phyloP scores from a whole-genome alignment of 2,888 invertebrate genomes.

The Harpagoxenus sublaevis region DNA sequence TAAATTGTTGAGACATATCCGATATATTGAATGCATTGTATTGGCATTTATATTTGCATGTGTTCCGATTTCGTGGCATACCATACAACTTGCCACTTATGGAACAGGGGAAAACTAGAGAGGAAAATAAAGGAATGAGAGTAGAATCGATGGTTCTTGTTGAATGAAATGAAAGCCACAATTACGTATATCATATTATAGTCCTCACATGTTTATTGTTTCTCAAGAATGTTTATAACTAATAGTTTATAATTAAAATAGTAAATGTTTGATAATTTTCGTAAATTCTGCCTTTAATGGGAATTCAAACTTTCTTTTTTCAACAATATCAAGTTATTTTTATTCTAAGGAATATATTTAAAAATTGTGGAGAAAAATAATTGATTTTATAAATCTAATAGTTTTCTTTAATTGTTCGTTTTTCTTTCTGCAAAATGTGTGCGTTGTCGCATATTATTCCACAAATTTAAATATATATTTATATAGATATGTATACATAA shows the following conservation, averaged over 20 bases:
- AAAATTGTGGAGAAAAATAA: not conserved
- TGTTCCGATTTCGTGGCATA: conserved; percentile 22
- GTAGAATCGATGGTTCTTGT: conserved; percentile 4
- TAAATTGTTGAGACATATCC: not conserved
- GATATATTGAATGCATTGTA: not conserved
- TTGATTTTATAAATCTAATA: not conserved
- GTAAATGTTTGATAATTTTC: not conserved
- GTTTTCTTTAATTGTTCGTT: not conserved
- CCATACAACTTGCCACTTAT: conserved; percentile 22
- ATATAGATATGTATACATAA: not conserved
- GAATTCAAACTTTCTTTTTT: not conserved
- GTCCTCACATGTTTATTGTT: not conserved
- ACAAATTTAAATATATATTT: not conserved
- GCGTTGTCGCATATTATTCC: not conserved
- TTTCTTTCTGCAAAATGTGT: not conserved
- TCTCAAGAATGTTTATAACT: not conserved
- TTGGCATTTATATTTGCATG: not conserved
- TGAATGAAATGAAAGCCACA: conserved; percentile 2
- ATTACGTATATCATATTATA: not conserved
- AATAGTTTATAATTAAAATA: not conserved
- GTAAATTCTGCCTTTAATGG: not conserved
- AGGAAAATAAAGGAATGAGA: conserved; percentile 38
- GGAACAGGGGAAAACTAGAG: conserved; percentile 19
- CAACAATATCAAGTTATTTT: not conserved
- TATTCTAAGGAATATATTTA: not conserved